Conservation (phyloP, 2,797 vertebrate genomes). For the Sebastes diaconus region DNA sequence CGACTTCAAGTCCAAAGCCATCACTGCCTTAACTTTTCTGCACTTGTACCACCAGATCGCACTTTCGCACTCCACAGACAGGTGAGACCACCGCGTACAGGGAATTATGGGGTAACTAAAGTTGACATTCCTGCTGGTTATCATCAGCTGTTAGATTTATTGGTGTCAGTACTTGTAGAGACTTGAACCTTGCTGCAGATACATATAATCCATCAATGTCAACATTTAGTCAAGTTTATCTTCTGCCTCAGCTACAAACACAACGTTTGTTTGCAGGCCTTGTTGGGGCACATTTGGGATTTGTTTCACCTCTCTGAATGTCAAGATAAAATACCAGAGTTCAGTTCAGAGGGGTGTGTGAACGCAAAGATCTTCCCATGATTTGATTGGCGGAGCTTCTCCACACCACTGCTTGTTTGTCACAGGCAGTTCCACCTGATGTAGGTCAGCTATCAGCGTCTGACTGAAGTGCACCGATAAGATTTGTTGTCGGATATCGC, state of each 20-base stretch:
- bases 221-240: not conserved
- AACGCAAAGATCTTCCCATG: not conserved
- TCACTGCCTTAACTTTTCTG: conserved; percentile 98
- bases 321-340: not conserved
- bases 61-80: conserved; percentile 88
- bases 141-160: not conserved
- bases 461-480: conserved; percentile 48
- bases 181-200: not conserved
- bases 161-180: not conserved
- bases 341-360: not conserved
- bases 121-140: no score
- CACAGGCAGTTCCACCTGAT: not conserved
- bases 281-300: not conserved
- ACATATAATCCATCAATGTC: not conserved
- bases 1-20: conserved; percentile 92
- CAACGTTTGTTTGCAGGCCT: not conserved
- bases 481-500: not conserved
- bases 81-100: conserved; percentile 76
- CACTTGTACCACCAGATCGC: conserved; percentile 92
- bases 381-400: not conserved
- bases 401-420: not conserved
- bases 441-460: conserved; percentile 12
- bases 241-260: not conserved
- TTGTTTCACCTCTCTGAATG: not conserved
- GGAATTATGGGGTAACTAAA: no score